phyloP scores from a whole-genome alignment of 2,888 invertebrate genomes.

The Oithona nana region DNA sequence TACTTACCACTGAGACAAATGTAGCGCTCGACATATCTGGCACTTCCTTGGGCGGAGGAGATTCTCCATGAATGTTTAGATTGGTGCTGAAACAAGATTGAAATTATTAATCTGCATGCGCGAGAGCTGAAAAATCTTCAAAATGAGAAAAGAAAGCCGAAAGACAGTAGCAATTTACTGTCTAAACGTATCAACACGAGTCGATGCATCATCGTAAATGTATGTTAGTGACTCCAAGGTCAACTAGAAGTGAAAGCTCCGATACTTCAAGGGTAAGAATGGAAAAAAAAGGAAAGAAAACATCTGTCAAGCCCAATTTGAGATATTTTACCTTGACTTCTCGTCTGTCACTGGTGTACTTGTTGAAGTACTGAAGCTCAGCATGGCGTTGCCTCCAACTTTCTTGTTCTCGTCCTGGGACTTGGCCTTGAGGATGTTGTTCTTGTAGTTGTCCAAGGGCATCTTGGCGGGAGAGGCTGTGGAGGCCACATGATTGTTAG shows the following conservation, averaged over 20 bases:
- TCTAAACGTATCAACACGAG: too few relatives aligned
- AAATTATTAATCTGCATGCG: too few relatives aligned
- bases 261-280: too few relatives aligned
- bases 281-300: too few relatives aligned
- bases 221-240: neutral
- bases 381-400: neutral
- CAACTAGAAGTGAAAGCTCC: neutral
- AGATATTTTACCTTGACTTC: neutral
- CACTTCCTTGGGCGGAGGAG: slow-evolving; percentile 3
- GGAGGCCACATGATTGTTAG: slow-evolving; percentile 27
- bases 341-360: neutral
- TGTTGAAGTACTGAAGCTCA: neutral
- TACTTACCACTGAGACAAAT: slow-evolving; percentile 54
- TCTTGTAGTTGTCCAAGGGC: slow-evolving; percentile 76
- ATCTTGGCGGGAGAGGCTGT: slow-evolving; percentile 37
- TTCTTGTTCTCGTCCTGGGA: neutral
- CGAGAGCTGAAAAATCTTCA: too few relatives aligned
- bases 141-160: too few relatives aligned
- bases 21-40: slow-evolving; percentile 34
- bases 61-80: neutral
- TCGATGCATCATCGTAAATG: too few relatives aligned
- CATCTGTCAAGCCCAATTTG: too few relatives aligned
- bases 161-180: too few relatives aligned
- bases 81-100: neutral
- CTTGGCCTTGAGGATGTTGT: slow-evolving; percentile 74